Conservation (phyloP, 2,797 vertebrate species). For the Enteromius trimaculatus region DNA sequence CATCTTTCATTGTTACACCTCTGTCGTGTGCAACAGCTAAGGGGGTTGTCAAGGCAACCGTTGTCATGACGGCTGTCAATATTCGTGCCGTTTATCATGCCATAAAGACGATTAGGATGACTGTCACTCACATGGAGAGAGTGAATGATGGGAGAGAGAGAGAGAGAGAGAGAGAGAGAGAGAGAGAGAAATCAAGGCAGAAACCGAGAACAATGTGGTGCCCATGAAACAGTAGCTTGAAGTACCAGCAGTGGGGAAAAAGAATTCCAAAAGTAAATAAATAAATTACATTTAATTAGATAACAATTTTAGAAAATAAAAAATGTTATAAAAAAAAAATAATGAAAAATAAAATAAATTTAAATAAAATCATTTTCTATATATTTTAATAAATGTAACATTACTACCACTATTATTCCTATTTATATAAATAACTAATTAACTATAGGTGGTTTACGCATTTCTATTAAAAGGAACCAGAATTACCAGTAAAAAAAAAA, state of each 20-base stretch:
- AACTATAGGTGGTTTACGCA: too few relatives aligned
- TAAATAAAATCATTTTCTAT: background rate
- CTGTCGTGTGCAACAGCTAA: constrained; percentile 42
- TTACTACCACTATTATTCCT: background rate
- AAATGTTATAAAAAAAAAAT: too few relatives aligned
- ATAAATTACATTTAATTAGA: too few relatives aligned
- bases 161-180: constrained; percentile 8
- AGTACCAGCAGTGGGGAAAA: too few relatives aligned
- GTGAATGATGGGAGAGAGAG: constrained; percentile 53
- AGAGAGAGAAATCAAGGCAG: constrained; percentile 18
- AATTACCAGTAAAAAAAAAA: background rate
- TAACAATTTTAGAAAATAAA: too few relatives aligned
- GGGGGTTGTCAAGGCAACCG: constrained; percentile 58
- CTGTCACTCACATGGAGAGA: constrained; percentile 67
- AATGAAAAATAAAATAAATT: too few relatives aligned
- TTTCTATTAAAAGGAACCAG: background rate
- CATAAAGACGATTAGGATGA: constrained; percentile 72
- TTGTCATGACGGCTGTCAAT: constrained; percentile 66
- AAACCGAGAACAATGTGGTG: constrained; percentile 26
- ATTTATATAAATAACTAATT: background rate
- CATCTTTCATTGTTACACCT: constrained; percentile 34
- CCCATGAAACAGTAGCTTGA: background rate
- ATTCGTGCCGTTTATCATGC: constrained; percentile 71
- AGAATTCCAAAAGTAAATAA: too few relatives aligned
- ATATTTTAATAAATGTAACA: background rate